Evolutionary conservation across 2,113 vertebrate genomes (phyloP).

Genomic region (Heliornis fulica): DNA sequence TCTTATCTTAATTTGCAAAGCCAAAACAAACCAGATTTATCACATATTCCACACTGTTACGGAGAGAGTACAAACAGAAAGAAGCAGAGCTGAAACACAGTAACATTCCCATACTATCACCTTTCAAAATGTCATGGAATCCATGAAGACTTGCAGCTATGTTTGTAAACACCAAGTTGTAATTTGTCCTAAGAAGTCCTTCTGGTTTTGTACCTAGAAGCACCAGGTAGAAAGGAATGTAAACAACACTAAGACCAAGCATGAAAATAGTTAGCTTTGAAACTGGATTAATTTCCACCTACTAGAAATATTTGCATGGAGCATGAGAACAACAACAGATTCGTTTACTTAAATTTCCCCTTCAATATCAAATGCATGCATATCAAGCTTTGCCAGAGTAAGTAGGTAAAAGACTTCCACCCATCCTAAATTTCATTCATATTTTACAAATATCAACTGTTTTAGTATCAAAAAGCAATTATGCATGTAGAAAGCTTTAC

Average conservation of each 20-base stretch:
- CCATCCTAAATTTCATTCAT: neutral
- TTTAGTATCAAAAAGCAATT: neutral
- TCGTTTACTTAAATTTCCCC: neutral
- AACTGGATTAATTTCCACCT: neutral
- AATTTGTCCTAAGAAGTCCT: conserved; percentile 86
- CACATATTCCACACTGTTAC: neutral
- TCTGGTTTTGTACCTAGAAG: conserved; percentile 80
- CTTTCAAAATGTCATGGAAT: conserved; percentile 89
- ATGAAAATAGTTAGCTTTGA: neutral
- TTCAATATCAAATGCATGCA: neutral
- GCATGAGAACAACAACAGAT: no score
- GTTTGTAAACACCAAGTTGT: conserved; percentile 86
- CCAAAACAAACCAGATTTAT: neutral
- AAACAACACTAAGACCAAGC: neutral
- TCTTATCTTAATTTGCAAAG: neutral
- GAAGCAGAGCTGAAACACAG: neutral
- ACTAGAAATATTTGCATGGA: neutral
- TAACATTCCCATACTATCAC: conserved; percentile 67
- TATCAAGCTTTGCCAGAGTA: neutral
- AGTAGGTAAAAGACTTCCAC: neutral
- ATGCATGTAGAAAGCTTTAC: neutral
- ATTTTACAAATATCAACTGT: neutral
- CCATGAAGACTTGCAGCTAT: conserved; percentile 86
- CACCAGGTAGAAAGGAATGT: neutral
- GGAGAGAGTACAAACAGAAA: neutral